Conservation (phyloP, 2,113 vertebrate species). For the Tetrax tetrax region DNA sequence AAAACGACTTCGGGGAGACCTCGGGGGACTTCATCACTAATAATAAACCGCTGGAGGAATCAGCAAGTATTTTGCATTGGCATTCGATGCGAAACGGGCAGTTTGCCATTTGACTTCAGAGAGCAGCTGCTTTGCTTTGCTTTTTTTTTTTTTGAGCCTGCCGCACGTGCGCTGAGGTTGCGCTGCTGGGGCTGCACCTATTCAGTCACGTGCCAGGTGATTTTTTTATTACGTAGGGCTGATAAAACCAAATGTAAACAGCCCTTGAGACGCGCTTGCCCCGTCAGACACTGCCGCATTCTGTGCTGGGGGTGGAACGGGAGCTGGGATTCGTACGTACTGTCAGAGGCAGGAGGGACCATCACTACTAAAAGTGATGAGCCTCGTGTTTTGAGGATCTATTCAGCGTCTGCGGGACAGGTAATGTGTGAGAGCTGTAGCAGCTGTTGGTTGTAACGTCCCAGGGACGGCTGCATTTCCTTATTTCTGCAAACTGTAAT, state of each 20-base stretch:
- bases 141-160: background rate
- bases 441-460: background rate
- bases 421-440: background rate
- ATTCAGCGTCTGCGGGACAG: background rate
- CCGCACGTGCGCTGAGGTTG: background rate
- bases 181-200: background rate
- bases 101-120: background rate
- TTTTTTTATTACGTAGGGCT: background rate
- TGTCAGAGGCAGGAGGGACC: background rate
- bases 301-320: background rate
- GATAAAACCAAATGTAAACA: background rate
- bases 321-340: rapidly evolving
- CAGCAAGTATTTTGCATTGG: background rate
- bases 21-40: background rate
- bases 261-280: background rate
- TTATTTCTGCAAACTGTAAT: background rate
- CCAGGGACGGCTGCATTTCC: background rate
- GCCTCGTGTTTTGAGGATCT: background rate
- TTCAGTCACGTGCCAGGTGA: background rate
- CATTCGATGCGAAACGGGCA: background rate
- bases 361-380: background rate
- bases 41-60: background rate
- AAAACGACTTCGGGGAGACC: background rate
- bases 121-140: background rate
- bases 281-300: background rate